Evolutionary conservation across 2,888 invertebrate species (phyloP).

Genomic region (Steinernema scapterisci): DNA sequence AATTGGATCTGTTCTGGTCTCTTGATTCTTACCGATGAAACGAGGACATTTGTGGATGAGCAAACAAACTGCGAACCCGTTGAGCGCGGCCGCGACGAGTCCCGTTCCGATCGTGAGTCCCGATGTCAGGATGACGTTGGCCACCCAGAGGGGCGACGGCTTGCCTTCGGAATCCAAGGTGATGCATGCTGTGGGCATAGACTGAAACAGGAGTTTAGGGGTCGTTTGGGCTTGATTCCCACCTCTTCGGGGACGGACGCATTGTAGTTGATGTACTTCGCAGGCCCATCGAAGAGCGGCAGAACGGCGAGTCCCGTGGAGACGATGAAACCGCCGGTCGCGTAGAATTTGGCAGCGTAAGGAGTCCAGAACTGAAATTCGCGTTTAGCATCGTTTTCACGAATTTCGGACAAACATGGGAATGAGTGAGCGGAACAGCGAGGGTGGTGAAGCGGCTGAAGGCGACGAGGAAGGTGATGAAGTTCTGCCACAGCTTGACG

Average conservation of each 20-base stretch:
- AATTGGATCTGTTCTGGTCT: not conserved
- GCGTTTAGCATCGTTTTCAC: not conserved
- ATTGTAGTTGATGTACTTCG: not conserved
- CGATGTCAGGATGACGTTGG: not conserved
- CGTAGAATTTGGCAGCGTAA: not conserved
- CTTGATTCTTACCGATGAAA: not conserved
- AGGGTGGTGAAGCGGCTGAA: not conserved
- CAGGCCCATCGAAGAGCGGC: not conserved
- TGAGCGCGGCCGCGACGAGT: not conserved
- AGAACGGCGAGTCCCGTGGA: not conserved
- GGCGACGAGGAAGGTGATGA: not conserved
- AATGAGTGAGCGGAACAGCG: not conserved
- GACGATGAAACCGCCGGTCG: not conserved
- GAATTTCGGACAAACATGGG: not conserved
- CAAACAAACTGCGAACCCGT: not conserved
- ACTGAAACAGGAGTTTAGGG: too few relatives aligned
- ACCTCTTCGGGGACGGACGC: not conserved
- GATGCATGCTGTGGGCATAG: not conserved
- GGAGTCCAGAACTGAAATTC: not conserved
- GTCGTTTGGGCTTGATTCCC: not conserved
- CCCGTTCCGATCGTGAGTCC: not conserved
- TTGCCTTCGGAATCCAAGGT: not conserved
- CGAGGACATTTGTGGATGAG: not conserved
- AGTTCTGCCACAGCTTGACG: not conserved
- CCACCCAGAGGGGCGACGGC: not conserved